These are phyloP conservation scores for Condylura cristata DNA, from an alignment of 2,113 vertebrate species.

Conservation along the genomic window DNA sequence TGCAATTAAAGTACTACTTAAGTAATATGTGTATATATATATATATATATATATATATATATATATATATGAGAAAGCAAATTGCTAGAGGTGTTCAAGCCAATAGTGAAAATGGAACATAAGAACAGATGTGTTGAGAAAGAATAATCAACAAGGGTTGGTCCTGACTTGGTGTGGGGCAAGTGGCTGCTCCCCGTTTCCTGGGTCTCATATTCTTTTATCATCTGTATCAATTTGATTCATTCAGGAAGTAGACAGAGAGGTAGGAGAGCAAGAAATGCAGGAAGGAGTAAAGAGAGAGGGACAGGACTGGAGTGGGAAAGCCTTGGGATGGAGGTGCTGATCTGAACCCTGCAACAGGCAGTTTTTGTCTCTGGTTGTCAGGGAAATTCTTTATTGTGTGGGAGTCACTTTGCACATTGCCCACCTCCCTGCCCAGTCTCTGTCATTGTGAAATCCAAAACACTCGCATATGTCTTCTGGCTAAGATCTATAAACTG, in stretches of 20 bases:
- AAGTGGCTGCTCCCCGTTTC: neutral
- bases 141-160: neutral
- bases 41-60: too few relatives aligned
- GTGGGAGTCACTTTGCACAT: neutral
- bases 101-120: neutral
- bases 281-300: neutral
- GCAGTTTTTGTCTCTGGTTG: neutral
- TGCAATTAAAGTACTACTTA: neutral
- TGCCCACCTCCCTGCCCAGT: accelerated
- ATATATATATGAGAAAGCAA: too few relatives aligned
- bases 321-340: neutral
- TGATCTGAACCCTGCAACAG: neutral
- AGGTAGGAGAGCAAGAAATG: neutral
- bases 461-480: neutral
- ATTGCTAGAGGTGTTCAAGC: neutral
- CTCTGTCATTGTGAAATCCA: neutral
- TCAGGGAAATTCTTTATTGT: neutral
- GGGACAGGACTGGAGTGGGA: neutral
- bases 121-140: neutral
- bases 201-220: neutral
- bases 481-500: slow-evolving; percentile 38
- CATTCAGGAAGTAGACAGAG: neutral
- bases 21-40: neutral
- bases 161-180: neutral
- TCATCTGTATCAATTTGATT: neutral